A percentile compares a stretch with the other conserved stretches of the same genome.
Evolutionary conservation across 1,140 invertebrate species (phyloP).

Genomic region (Liolophura sinensis): DNA sequence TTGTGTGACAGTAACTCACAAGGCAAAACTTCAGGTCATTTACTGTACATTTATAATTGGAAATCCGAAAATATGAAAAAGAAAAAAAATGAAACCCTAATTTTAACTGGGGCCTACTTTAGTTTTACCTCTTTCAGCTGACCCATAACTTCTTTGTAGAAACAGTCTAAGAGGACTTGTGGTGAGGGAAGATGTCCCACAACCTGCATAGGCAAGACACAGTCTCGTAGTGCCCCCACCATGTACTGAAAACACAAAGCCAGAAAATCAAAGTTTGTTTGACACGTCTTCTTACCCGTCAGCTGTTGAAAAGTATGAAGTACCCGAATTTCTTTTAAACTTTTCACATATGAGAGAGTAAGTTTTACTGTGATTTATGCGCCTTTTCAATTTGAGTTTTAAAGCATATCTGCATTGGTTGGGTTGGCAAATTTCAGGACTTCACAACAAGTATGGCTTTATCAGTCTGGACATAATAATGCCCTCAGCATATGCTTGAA

Average conservation of each 20-base stretch:
- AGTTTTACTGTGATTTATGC: neutral
- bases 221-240: conserved; percentile 69
- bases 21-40: neutral
- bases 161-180: conserved; percentile 49
- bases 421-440: too few relatives aligned
- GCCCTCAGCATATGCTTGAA: too few relatives aligned
- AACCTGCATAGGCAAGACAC: conserved; percentile 54
- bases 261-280: neutral
- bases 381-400: neutral
- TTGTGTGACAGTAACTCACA: too few relatives aligned
- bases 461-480: too few relatives aligned
- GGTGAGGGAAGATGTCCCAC: conserved; percentile 51
- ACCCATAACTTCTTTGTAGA: conserved; percentile 55
- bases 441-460: too few relatives aligned
- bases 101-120: neutral
- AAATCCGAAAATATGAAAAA: conserved; percentile 16
- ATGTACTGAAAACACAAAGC: conserved; percentile 65
- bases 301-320: too few relatives aligned
- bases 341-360: neutral
- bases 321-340: too few relatives aligned
- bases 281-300: neutral
- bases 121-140: conserved; percentile 56
- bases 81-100: neutral
- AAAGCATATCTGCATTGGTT: too few relatives aligned
- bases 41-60: neutral